Percentiles rank a stretch among this genome's conserved stretches.
Conservation (phyloP, 2,113 vertebrate genomes). For the Etia nguti region DNA sequence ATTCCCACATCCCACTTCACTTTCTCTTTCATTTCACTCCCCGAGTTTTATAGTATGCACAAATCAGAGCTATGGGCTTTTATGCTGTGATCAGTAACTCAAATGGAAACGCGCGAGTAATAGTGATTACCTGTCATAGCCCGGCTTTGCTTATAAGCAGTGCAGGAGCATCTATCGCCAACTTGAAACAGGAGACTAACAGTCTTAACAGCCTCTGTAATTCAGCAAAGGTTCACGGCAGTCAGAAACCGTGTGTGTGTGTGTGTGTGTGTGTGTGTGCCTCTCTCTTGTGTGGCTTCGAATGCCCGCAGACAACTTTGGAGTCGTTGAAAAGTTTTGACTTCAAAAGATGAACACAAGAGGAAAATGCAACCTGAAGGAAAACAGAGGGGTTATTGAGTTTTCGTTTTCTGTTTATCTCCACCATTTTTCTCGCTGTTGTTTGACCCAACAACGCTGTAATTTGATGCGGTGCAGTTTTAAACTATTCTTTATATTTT, state of each 20-base stretch:
- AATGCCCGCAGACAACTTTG: constrained; percentile 14
- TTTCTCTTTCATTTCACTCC: constrained; percentile 23
- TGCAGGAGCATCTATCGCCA: constrained; percentile 30
- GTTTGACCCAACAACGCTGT: neutral
- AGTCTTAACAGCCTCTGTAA: constrained; percentile 42
- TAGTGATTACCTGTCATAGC: constrained; percentile 67
- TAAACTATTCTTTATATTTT: neutral
- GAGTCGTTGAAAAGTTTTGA: constrained; percentile 3
- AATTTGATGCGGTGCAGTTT: neutral
- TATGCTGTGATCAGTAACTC: constrained; percentile 60
- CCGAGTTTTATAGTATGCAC: constrained; percentile 40
- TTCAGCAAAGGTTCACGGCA: constrained; percentile 11
- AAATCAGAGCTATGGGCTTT: constrained; percentile 62
- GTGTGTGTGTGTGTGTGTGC: neutral
- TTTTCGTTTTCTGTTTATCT: constrained; percentile 11
- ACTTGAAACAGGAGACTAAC: constrained; percentile 47
- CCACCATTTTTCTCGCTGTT: neutral
- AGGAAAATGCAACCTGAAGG: neutral
- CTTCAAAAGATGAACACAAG: constrained; percentile 6
- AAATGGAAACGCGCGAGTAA: constrained; percentile 55
- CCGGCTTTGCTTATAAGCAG: constrained; percentile 46
- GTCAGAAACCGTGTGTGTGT: neutral
- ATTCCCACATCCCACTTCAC: constrained; percentile 43
- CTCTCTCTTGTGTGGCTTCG: neutral
- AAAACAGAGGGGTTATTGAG: neutral